These are phyloP conservation scores for Zonitis immaculata DNA, from an alignment of 2,888 invertebrate species.

Conservation along the genomic window DNA sequence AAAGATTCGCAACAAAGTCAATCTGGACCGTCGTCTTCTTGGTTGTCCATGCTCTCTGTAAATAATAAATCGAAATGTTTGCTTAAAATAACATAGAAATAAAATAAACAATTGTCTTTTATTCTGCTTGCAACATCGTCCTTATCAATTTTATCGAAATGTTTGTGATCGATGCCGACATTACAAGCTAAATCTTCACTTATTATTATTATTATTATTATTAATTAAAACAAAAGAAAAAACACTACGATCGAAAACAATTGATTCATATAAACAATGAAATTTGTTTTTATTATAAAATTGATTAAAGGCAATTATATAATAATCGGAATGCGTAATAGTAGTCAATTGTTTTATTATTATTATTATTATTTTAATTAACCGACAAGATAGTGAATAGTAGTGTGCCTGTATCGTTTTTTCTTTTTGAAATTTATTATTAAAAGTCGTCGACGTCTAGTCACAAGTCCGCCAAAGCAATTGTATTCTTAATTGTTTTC, in stretches of 20 bases:
- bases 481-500: constrained; percentile 22
- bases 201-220: too few relatives aligned
- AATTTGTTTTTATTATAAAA: too few relatives aligned
- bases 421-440: too few relatives aligned
- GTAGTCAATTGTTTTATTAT: constrained; percentile 11
- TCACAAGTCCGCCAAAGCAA: constrained; percentile 19
- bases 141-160: not conserved
- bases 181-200: not conserved
- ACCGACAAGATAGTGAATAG: constrained; percentile 9
- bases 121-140: constrained; percentile 27
- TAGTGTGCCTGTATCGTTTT: not conserved
- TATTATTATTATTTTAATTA: constrained; percentile 3
- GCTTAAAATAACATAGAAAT: too few relatives aligned
- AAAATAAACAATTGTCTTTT: constrained; percentile 15
- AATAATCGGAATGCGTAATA: constrained; percentile 11
- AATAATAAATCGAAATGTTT: constrained; percentile 27
- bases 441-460: constrained; percentile 18
- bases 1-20: too few relatives aligned
- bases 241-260: too few relatives aligned
- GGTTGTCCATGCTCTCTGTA: constrained; percentile 27
- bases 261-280: too few relatives aligned
- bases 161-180: not conserved
- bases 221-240: too few relatives aligned
- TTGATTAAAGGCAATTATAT: constrained; percentile 8
- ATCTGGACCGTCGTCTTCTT: constrained; percentile 23